phyloP scores from a whole-genome alignment of 2,797 vertebrate genomes.

The Taenioides sp. region DNA sequence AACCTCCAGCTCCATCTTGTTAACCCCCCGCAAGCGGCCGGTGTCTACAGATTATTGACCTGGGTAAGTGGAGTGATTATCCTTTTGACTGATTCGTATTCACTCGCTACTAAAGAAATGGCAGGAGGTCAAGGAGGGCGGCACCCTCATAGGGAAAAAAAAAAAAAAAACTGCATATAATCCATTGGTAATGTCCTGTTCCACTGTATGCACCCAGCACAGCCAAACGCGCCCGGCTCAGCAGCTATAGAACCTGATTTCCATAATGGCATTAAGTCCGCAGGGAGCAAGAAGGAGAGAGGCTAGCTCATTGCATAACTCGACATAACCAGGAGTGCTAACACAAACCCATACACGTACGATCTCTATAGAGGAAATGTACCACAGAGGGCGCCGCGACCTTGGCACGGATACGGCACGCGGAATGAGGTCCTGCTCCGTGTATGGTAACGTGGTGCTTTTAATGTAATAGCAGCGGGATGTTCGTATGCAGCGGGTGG shows the following conservation, averaged over 20 bases:
- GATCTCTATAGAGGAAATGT: slow-evolving; percentile 53
- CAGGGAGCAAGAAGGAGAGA: slow-evolving; percentile 51
- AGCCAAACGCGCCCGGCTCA: slow-evolving; percentile 37
- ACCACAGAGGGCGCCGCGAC: slow-evolving; percentile 59
- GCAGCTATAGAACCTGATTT: slow-evolving; percentile 70
- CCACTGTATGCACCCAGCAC: slow-evolving; percentile 50
- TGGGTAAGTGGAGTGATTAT: slow-evolving; percentile 45
- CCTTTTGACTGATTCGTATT: slow-evolving; percentile 39
- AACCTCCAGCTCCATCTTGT: slow-evolving; percentile 16
- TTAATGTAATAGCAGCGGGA: background rate
- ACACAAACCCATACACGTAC: slow-evolving; percentile 40
- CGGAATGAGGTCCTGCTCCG: slow-evolving; percentile 28
- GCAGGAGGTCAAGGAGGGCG: slow-evolving; percentile 45
- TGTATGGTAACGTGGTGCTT: slow-evolving; percentile 1
- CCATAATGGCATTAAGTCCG: slow-evolving; percentile 75
- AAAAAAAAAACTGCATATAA: slow-evolving; percentile 56
- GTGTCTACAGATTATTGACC: slow-evolving; percentile 40
- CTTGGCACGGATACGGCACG: slow-evolving; percentile 58
- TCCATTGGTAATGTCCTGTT: slow-evolving; percentile 72
- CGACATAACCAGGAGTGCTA: slow-evolving; percentile 49
- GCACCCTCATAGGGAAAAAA: slow-evolving; percentile 50
- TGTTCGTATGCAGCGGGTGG: background rate
- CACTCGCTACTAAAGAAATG: slow-evolving; percentile 52
- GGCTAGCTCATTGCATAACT: slow-evolving; percentile 68
- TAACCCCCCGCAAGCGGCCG: slow-evolving; percentile 19